Percentiles rank a stretch among this genome's conserved stretches.
Conservation (phyloP, 2,888 invertebrate species). For the Amphipyra berbera region DNA sequence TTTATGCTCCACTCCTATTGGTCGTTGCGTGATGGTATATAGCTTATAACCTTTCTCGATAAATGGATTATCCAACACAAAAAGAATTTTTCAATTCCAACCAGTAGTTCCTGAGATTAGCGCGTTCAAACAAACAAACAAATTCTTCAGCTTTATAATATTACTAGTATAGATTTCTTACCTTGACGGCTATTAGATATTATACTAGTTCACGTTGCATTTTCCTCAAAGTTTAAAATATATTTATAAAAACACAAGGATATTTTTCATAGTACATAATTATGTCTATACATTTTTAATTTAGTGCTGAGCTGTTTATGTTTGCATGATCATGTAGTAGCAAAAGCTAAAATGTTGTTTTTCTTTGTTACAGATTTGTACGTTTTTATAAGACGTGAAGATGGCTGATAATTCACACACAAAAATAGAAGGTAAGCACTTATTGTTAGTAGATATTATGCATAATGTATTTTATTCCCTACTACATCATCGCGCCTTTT, state of each 20-base stretch:
- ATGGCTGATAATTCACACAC: slow-evolving; percentile 66
- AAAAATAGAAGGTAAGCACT: slow-evolving; percentile 68
- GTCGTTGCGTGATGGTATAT: no score
- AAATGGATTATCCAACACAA: no score
- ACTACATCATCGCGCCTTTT: neutral
- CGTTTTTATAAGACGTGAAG: slow-evolving; percentile 44
- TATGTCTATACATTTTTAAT: neutral
- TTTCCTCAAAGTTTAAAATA: neutral
- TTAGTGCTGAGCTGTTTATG: neutral
- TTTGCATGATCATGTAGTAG: neutral
- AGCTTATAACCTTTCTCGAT: no score
- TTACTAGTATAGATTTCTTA: no score
- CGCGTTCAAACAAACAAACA: no score
- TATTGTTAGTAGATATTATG: neutral
- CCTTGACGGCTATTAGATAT: neutral
- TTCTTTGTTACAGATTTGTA: slow-evolving; percentile 65
- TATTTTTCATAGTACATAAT: neutral
- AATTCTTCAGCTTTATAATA: no score
- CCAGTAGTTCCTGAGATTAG: no score
- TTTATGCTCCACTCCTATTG: no score
- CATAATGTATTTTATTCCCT: no score
- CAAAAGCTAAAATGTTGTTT: slow-evolving; percentile 22
- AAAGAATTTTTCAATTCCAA: no score
- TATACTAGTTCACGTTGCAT: neutral
- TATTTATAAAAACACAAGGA: neutral